phyloP scores from a whole-genome alignment of 92 coral and sea anemone species.

The Paragorgia papillata region DNA sequence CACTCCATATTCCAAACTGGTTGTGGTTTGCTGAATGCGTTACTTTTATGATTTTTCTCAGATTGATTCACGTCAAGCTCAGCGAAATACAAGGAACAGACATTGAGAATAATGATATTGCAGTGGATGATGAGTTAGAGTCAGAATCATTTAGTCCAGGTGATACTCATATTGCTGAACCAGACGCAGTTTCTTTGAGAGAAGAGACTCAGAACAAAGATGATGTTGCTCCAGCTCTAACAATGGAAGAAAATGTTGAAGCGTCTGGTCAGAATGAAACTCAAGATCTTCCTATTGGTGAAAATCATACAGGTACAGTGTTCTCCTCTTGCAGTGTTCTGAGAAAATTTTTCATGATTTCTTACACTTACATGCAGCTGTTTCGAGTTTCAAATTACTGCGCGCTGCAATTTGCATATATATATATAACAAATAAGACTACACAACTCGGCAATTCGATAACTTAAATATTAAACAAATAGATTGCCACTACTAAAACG shows the following conservation, averaged over 20 bases:
- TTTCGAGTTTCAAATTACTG: too few relatives aligned
- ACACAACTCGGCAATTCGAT: too few relatives aligned
- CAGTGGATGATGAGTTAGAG: slow-evolving; percentile 80
- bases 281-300: slow-evolving; percentile 42
- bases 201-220: slow-evolving; percentile 2
- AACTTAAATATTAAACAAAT: too few relatives aligned
- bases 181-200: slow-evolving; percentile 22
- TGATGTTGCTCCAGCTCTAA: slow-evolving; percentile 12
- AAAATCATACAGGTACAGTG: slow-evolving; percentile 10
- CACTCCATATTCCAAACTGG: too few relatives aligned
- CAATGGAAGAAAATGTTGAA: slow-evolving; percentile 25
- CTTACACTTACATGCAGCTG: too few relatives aligned
- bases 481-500: too few relatives aligned
- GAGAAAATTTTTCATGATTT: too few relatives aligned
- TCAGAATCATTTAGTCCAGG: slow-evolving; percentile 69
- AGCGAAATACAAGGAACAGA: slow-evolving; percentile 34
- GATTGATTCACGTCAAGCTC: slow-evolving; percentile 26
- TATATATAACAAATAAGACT: too few relatives aligned
- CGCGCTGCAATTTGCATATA: too few relatives aligned
- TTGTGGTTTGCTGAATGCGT: too few relatives aligned
- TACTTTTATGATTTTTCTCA: neutral
- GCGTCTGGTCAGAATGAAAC: slow-evolving; percentile 38
- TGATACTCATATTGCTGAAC: slow-evolving; percentile 17
- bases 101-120: slow-evolving; percentile 67
- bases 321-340: too few relatives aligned